Percentiles rank a stretch among this genome's conserved stretches.
Evolutionary conservation across 2,888 invertebrate species (phyloP).

Genomic region (Sericinus montela): DNA sequence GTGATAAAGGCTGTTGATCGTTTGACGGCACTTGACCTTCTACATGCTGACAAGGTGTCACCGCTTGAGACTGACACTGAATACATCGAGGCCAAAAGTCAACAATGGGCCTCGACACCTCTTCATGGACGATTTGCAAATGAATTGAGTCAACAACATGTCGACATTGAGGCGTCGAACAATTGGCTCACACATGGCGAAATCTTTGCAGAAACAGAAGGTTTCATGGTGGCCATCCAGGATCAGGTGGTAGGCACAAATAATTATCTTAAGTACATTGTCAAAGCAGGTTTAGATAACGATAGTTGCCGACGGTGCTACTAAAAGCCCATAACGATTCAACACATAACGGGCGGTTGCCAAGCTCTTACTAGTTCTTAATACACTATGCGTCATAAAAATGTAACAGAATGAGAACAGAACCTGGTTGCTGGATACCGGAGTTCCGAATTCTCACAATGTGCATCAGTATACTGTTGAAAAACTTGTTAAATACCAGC

Average conservation of each 20-base stretch:
- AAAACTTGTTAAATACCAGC: neutral
- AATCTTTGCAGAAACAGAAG: too few relatives aligned
- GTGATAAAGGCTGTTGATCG: neutral
- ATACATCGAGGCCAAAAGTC: too few relatives aligned
- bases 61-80: neutral
- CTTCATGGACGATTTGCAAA: too few relatives aligned
- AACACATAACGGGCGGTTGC: neutral
- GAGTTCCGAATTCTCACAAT: too few relatives aligned
- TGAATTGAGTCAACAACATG: too few relatives aligned
- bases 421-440: too few relatives aligned
- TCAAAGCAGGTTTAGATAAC: neutral
- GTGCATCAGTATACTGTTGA: neutral
- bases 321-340: neutral
- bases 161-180: too few relatives aligned
- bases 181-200: too few relatives aligned
- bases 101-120: too few relatives aligned
- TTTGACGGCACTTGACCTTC: neutral
- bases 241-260: neutral
- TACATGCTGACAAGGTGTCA: neutral
- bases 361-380: neutral
- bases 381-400: neutral
- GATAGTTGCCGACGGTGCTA: neutral
- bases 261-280: neutral
- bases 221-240: too few relatives aligned
- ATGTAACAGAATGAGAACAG: neutral